Evolutionary conservation across 2,797 vertebrate genomes (phyloP).

Genomic region (Adelosebastes latens): DNA sequence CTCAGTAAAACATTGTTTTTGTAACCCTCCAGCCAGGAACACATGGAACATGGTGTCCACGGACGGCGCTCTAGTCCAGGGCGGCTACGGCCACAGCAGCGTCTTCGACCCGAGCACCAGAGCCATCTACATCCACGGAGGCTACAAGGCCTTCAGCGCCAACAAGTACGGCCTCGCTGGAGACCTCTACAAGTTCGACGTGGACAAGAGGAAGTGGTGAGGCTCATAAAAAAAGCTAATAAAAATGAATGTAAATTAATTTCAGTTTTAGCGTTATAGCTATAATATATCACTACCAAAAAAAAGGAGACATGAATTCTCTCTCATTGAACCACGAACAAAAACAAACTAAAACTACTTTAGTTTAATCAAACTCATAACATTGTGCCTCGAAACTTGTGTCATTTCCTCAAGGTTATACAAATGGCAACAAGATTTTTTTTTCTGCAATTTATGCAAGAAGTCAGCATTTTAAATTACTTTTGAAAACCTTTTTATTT

Average conservation of each 20-base stretch:
- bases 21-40: constrained; percentile 81
- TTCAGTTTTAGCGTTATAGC: no score
- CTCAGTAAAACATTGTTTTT: background rate
- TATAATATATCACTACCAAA: no score
- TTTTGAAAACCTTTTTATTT: background rate
- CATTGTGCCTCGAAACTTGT: no score
- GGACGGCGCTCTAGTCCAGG: constrained; percentile 91
- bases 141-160: constrained; percentile 97
- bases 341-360: no score
- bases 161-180: constrained; percentile 96
- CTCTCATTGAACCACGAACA: no score
- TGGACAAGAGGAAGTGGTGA: constrained; percentile 91
- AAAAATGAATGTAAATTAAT: no score
- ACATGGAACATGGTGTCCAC: constrained; percentile 88
- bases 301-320: no score
- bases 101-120: constrained; percentile 89
- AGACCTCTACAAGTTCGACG: constrained; percentile 93
- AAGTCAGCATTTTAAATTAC: background rate
- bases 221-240: background rate
- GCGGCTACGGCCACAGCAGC: constrained; percentile 97
- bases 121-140: constrained; percentile 93
- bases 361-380: no score
- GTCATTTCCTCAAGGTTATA: background rate
- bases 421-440: background rate
- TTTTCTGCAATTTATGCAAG: background rate